Conservation (phyloP, 2,888 invertebrate species). For the Onchidella celtica region DNA sequence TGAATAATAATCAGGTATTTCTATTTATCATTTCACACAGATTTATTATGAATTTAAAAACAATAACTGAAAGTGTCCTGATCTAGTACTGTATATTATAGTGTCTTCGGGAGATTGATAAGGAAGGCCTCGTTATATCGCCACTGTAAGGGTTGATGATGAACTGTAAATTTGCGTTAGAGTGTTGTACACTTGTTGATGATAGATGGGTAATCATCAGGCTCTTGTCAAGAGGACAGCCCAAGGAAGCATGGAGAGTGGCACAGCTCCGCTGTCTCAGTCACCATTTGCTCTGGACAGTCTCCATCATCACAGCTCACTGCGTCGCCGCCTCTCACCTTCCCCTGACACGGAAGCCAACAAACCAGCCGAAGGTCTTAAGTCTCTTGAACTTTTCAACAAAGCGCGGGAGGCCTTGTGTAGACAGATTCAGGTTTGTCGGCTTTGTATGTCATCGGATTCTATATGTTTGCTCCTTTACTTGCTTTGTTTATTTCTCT, state of each 20-base stretch:
- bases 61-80: too few relatives aligned
- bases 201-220: too few relatives aligned
- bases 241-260: constrained; percentile 80
- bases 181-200: too few relatives aligned
- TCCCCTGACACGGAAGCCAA: constrained; percentile 79
- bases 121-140: too few relatives aligned
- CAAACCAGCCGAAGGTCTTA: constrained; percentile 58
- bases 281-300: constrained; percentile 82
- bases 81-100: too few relatives aligned
- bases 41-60: too few relatives aligned
- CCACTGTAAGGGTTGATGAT: too few relatives aligned
- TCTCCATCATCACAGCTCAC: constrained; percentile 83
- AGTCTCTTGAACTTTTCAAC: constrained; percentile 73
- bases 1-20: too few relatives aligned
- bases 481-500: background rate
- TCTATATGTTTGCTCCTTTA: background rate
- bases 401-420: constrained; percentile 83
- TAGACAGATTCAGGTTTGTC: constrained; percentile 82
- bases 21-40: too few relatives aligned
- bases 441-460: too few relatives aligned
- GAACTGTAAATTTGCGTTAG: too few relatives aligned
- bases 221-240: constrained; percentile 85
- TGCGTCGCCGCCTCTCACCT: constrained; percentile 84
- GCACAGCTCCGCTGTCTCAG: constrained; percentile 61
- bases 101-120: too few relatives aligned